Percentiles rank a stretch among this genome's conserved stretches.
phyloP scores from a whole-genome alignment of 92 coral and sea anemone species.

The Parazoanthus swiftii region DNA sequence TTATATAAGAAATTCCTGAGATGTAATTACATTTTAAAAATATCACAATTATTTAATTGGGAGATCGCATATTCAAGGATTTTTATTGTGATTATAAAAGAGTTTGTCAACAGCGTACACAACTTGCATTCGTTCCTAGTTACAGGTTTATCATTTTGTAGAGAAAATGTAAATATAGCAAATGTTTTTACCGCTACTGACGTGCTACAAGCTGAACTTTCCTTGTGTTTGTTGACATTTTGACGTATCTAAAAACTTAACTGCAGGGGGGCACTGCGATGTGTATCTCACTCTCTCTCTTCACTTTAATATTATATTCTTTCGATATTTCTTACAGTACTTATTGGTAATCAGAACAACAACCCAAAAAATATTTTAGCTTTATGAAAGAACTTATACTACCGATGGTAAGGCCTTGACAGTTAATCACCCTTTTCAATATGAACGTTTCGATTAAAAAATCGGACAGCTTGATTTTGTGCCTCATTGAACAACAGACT shows the following conservation, averaged over 20 bases:
- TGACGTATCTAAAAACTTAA: not conserved
- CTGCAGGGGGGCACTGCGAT: too few species aligned
- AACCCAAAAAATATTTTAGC: not conserved
- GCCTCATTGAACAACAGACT: not conserved
- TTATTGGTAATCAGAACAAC: too few species aligned
- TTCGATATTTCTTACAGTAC: too few species aligned
- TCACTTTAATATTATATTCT: too few species aligned
- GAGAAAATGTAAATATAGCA: not conserved
- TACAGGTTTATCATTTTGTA: not conserved
- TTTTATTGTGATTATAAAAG: too few species aligned
- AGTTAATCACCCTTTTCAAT: not conserved
- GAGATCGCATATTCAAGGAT: not conserved
- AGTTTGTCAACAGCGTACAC: not conserved
- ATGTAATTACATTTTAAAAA: not conserved
- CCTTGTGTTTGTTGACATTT: slow-evolving; percentile 10
- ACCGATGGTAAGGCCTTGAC: not conserved
- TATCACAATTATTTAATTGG: not conserved
- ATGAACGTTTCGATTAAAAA: not conserved
- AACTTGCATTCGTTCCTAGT: not conserved
- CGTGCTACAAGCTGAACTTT: not conserved
- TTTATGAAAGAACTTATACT: too few species aligned
- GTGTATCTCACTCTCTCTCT: too few species aligned
- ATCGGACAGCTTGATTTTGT: not conserved
- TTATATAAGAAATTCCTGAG: not conserved
- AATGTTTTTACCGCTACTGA: not conserved